These are phyloP conservation scores for Archaeoteleia sp. DNA, from an alignment of 2,888 invertebrate genomes.

Conservation along the genomic window DNA sequence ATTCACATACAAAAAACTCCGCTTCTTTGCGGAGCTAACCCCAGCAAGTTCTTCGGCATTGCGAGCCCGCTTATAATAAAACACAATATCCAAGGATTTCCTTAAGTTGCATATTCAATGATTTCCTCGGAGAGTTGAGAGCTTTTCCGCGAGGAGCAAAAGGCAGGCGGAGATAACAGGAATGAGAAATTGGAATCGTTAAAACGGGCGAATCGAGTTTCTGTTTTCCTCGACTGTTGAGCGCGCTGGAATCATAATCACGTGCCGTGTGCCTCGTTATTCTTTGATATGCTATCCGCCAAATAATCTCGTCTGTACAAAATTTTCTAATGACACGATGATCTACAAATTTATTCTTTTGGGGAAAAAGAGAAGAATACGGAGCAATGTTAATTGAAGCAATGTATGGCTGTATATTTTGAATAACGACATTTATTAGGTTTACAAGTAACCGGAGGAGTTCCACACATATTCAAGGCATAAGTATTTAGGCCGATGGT, in stretches of 20 bases:
- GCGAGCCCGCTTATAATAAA: conserved; percentile 72
- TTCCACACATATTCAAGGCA: background rate
- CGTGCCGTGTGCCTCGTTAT: conserved; percentile 17
- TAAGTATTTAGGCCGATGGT: conserved; percentile 4
- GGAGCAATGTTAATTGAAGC: too few relatives aligned
- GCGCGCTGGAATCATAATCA: conserved; percentile 20
- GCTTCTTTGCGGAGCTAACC: conserved; percentile 38
- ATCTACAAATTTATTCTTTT: too few relatives aligned
- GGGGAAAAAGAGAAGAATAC: too few relatives aligned
- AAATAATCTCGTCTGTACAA: background rate
- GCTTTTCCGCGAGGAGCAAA: conserved; percentile 46
- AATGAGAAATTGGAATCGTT: conserved; percentile 46
- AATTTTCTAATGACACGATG: too few relatives aligned
- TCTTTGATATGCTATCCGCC: conserved; percentile 15
- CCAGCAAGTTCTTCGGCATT: conserved; percentile 27
- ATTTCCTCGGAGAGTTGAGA: conserved; percentile 83
- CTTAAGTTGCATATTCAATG: conserved; percentile 84
- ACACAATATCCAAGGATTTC: conserved; percentile 74
- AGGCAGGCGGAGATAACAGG: conserved; percentile 11
- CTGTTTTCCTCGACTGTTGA: conserved; percentile 11
- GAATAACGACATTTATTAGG: too few relatives aligned
- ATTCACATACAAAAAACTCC: conserved; percentile 68
- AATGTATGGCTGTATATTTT: too few relatives aligned
- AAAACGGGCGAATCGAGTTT: conserved; percentile 43
- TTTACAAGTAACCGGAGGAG: too few relatives aligned